Percentiles rank a stretch among this genome's conserved stretches.
Conservation (phyloP, 2,888 invertebrate species). For the Himalopsyche anomala region DNA sequence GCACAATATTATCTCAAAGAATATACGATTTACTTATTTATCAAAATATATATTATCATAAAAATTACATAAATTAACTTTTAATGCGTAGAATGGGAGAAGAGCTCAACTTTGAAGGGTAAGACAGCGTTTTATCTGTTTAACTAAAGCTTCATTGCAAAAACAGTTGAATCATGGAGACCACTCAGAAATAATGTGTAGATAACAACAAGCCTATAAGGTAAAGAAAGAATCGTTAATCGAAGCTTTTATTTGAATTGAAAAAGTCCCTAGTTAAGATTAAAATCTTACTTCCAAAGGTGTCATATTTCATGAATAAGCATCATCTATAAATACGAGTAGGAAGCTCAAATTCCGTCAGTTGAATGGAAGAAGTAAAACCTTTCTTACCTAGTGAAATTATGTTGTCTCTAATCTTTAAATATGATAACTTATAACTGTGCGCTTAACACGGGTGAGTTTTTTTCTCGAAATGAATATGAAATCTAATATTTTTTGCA, state of each 20-base stretch:
- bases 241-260: conserved; percentile 60
- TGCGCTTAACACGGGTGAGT: too few relatives aligned
- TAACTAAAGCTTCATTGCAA: conserved; percentile 4
- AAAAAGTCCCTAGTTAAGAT: conserved; percentile 52
- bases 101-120: too few relatives aligned
- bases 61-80: too few relatives aligned
- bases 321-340: conserved; percentile 45
- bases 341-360: background rate
- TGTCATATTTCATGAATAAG: conserved; percentile 46
- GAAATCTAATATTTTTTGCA: too few relatives aligned
- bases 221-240: background rate
- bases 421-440: too few relatives aligned
- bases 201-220: conserved; percentile 47
- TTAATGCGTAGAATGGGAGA: too few relatives aligned
- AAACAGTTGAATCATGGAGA: conserved; percentile 50
- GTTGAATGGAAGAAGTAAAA: background rate
- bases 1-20: too few relatives aligned
- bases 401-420: background rate
- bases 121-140: too few relatives aligned
- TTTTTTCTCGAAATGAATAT: too few relatives aligned
- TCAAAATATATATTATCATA: too few relatives aligned
- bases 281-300: conserved; percentile 50
- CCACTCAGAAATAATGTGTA: conserved; percentile 57
- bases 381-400: background rate
- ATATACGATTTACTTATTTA: too few relatives aligned